phyloP scores from a whole-genome alignment of 2,113 vertebrate species.

The Macrotus californicus region DNA sequence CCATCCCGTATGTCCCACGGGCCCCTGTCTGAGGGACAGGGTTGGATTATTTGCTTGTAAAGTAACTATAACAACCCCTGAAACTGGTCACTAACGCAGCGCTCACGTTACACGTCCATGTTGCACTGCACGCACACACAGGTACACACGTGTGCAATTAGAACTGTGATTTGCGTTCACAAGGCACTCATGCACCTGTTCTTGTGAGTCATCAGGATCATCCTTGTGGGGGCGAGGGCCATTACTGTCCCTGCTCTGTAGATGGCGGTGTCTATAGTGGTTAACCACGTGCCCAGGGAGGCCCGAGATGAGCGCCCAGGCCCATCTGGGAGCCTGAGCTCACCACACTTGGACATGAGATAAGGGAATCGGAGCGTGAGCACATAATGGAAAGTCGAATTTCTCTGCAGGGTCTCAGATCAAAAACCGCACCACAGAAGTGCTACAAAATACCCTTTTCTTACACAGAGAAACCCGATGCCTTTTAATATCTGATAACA shows the following conservation, averaged over 20 bases:
- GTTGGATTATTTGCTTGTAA: not conserved
- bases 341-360: accelerated
- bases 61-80: not conserved
- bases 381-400: accelerated
- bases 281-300: accelerated
- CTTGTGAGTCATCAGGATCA: accelerated
- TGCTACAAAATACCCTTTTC: too few species aligned
- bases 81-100: not conserved
- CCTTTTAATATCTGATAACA: not conserved
- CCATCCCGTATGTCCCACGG: accelerated
- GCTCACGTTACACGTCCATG: not conserved
- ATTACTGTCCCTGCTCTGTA: not conserved
- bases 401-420: not conserved
- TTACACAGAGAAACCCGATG: not conserved
- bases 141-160: accelerated
- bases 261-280: accelerated
- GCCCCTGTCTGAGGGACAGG: not conserved
- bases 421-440: not conserved
- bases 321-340: accelerated
- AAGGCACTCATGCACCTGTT: accelerated
- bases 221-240: not conserved
- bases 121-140: accelerated
- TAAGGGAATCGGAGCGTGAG: accelerated
- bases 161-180: accelerated
- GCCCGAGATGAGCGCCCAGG: accelerated